A percentile compares a stretch with the other conserved stretches of the same genome.
phyloP scores from a whole-genome alignment of 2,888 invertebrate species.

The Microplitis deprimator region DNA sequence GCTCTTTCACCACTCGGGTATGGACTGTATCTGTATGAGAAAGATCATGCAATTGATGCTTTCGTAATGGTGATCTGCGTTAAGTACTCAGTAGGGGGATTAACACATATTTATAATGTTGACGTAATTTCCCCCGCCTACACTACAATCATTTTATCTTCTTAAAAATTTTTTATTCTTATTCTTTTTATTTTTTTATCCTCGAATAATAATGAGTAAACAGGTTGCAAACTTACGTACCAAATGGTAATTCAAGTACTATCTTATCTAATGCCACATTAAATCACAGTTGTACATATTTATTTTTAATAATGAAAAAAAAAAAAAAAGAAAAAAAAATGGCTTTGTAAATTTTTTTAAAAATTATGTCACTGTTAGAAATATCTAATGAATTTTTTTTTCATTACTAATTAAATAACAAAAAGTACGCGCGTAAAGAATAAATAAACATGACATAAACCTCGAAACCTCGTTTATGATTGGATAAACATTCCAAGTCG shows the following conservation, averaged over 20 bases:
- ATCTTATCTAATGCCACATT: neutral
- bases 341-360: neutral
- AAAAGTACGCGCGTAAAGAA: neutral
- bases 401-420: neutral
- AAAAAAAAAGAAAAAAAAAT: neutral
- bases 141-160: constrained; percentile 38
- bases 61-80: constrained; percentile 55
- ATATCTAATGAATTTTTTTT: neutral
- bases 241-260: neutral
- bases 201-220: constrained; percentile 13
- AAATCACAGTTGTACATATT: neutral
- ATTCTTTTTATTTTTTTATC: neutral
- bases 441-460: constrained; percentile 1
- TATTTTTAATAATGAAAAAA: neutral
- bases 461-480: neutral
- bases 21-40: constrained; percentile 46
- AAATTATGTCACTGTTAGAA: neutral
- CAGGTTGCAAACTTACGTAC: constrained; percentile 1
- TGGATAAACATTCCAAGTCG: neutral
- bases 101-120: constrained; percentile 29
- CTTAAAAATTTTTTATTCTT: constrained; percentile 3
- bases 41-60: constrained; percentile 62
- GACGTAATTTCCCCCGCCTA: constrained; percentile 50
- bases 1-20: constrained; percentile 47
- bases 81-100: constrained; percentile 27